Percentiles rank a stretch among this genome's conserved stretches.
Evolutionary conservation across 1,140 invertebrate species (phyloP).

Genomic region (Euura lappo): DNA sequence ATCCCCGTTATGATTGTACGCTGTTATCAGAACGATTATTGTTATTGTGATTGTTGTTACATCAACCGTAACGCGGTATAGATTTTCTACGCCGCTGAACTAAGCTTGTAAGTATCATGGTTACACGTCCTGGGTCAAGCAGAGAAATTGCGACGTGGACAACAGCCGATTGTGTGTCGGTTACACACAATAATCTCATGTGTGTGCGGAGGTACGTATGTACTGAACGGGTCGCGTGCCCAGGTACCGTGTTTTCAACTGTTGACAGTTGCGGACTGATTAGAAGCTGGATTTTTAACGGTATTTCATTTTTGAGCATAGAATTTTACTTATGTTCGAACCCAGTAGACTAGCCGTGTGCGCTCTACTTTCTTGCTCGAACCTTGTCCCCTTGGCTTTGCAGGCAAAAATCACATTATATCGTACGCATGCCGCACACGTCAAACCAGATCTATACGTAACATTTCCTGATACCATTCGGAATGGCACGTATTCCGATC

Average conservation of each 20-base stretch:
- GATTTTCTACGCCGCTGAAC: background rate
- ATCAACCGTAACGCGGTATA: background rate
- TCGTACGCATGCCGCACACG: too few species aligned
- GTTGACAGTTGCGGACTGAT: constrained; percentile 6
- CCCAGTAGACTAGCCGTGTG: too few species aligned
- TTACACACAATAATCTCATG: too few species aligned
- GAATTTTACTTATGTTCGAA: too few species aligned
- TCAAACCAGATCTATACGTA: too few species aligned
- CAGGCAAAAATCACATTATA: too few species aligned
- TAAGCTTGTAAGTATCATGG: background rate
- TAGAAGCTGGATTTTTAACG: constrained; percentile 5
- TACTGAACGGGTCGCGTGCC: background rate
- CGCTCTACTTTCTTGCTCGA: too few species aligned
- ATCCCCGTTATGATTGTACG: background rate
- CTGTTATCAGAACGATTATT: background rate
- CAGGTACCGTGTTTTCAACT: background rate
- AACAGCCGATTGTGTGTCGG: too few species aligned
- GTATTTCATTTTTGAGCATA: background rate
- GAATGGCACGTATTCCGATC: too few species aligned
- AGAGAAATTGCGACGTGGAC: too few species aligned
- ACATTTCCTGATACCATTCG: too few species aligned
- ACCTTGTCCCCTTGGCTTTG: too few species aligned
- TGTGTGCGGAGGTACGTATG: background rate
- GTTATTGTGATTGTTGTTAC: background rate
- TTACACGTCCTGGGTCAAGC: background rate